Base-by-base conservation (phyloP, 2,888 invertebrate genomes). In the Choreutis nemorana region DNA sequence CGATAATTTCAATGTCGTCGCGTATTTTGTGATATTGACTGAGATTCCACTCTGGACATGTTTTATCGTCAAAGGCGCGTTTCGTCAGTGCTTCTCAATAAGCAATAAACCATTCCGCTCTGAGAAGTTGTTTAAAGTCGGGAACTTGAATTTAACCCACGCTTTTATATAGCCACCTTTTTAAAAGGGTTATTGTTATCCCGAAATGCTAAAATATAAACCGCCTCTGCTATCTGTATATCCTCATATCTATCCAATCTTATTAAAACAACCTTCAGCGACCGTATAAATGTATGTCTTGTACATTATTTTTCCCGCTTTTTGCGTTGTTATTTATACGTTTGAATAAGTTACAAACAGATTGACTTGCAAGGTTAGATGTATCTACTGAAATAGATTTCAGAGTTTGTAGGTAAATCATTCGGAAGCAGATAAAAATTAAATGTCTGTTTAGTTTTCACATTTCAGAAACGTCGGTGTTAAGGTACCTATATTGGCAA, bases 71-170 rank as follows among this genome's bases (percentile, higher is more conserved):
- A 49, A 57, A 60, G 63, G 62, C 67, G 68, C 67, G 63, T 64
- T 65, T 67, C 71, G 68, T 71, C 73, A 67, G 70, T 56, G 62
- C 68, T 63, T 60, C 72, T 75, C 77, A 77, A 77, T 77, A 75
- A 75, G 77, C 77, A 68, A 75, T 78, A 78, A 77, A 78, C 72
- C 68, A 72, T 71, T 66, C 75, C 64, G 62, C 70, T 70, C 65
- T 66, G 60, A 70, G 68, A 68, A 73, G 70, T 72, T 71, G 70
- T 73, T 72, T 68, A 63, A 68, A 71, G 60, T 61, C 63, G 55
- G 60, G 57, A 56, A 60, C 55, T 60, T 57, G 55, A 55, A 61
- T 63, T 56, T 59, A 60, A 54, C 64, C 64, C 66, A 67, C 66
- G 66, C 64, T 62, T 77, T 75, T 68, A 68, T n/a, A n/a, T n/a